These are phyloP conservation scores for Dicyrtomina minuta DNA, from an alignment of 2,888 invertebrate genomes.

Conservation along the genomic window DNA sequence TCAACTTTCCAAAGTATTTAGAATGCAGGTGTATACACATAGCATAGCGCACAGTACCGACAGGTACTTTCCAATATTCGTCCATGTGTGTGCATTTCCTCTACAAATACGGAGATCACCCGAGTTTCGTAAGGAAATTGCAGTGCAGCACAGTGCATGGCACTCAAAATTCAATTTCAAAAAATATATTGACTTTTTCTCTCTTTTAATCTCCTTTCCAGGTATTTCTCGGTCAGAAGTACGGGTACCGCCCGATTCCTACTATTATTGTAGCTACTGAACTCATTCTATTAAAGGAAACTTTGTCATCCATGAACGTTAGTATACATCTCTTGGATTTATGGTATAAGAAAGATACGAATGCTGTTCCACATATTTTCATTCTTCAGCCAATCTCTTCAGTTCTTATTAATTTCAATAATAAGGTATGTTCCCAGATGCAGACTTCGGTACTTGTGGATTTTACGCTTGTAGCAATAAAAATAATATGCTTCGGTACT, in stretches of 20 bases:
- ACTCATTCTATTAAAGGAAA: constrained; percentile 80
- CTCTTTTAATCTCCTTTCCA: too few species aligned
- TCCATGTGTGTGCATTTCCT: too few species aligned
- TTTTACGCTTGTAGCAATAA: not conserved
- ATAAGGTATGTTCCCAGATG: constrained; percentile 70
- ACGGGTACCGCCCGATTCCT: constrained; percentile 96
- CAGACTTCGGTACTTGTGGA: constrained; percentile 1
- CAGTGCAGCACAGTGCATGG: too few species aligned
- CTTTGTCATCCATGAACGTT: constrained; percentile 76
- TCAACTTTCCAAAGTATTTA: too few species aligned
- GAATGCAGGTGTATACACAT: too few species aligned
- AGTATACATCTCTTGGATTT: constrained; percentile 81
- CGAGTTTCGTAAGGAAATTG: too few species aligned
- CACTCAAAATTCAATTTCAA: too few species aligned
- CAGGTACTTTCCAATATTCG: too few species aligned
- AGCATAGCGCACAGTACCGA: too few species aligned
- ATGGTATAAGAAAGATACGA: constrained; percentile 96
- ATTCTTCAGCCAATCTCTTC: constrained; percentile 96
- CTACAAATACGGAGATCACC: too few species aligned
- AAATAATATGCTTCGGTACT: not conserved
- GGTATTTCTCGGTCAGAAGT: constrained; percentile 96
- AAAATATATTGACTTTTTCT: too few species aligned
- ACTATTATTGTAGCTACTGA: constrained; percentile 91
- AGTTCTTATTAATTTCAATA: constrained; percentile 94
- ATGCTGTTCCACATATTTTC: constrained; percentile 92